Percentiles rank a stretch among this genome's conserved stretches.
Conservation (phyloP, 2,888 invertebrate genomes). For the Lamellibrachia columna region DNA sequence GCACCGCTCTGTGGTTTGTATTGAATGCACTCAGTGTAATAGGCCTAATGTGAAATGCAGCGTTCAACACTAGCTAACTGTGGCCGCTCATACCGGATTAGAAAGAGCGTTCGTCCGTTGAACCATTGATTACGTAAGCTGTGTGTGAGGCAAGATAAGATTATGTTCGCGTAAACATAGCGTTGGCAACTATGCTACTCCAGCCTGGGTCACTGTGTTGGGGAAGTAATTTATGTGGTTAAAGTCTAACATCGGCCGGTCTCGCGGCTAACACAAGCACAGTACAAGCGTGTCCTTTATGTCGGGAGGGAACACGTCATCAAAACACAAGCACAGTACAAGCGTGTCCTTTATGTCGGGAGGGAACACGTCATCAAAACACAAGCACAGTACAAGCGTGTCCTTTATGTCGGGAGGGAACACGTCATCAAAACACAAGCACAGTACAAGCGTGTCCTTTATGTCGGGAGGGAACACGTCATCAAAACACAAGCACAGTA, state of each 20-base stretch:
- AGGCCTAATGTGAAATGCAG: too few species aligned
- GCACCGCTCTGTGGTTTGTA: not conserved
- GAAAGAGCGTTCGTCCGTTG: not conserved
- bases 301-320: too few species aligned
- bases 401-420: too few species aligned
- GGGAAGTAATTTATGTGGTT: not conserved
- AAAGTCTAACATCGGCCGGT: not conserved
- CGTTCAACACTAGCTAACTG: too few species aligned
- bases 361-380: not conserved
- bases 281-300: not conserved
- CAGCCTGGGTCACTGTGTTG: not conserved
- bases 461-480: too few species aligned
- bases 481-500: not conserved
- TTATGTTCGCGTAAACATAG: not conserved
- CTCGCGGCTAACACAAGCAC: not conserved
- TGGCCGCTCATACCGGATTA: not conserved
- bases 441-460: not conserved
- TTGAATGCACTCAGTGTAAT: not conserved
- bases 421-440: not conserved
- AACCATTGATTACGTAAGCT: too few species aligned
- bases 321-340: not conserved
- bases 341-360: too few species aligned
- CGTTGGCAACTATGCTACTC: not conserved
- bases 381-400: not conserved
- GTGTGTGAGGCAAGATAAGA: not conserved